Evolutionary conservation across 2,888 invertebrate species (phyloP).

Genomic region (Balanococcus diminutus): DNA sequence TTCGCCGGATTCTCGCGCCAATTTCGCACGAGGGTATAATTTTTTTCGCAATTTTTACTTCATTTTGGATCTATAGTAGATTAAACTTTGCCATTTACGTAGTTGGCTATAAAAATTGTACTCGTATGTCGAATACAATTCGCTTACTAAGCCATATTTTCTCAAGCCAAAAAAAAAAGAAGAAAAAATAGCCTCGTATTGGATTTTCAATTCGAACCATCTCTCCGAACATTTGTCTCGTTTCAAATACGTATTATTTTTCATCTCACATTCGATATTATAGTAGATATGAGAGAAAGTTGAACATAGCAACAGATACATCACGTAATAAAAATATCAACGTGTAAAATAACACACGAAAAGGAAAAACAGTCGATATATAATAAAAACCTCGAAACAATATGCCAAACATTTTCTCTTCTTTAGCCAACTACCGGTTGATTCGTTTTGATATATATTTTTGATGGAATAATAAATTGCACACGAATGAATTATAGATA

Average conservation of each 20-base stretch:
- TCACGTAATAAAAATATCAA: slow-evolving; percentile 12
- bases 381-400: slow-evolving; percentile 39
- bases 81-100: slow-evolving; percentile 21
- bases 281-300: neutral
- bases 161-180: neutral
- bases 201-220: neutral
- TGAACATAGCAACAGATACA: slow-evolving; percentile 41
- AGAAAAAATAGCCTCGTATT: no score
- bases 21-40: neutral
- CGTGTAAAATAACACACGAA: neutral
- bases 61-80: neutral
- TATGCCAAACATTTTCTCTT: slow-evolving; percentile 33
- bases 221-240: neutral
- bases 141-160: neutral
- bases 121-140: neutral
- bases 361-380: neutral
- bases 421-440: slow-evolving; percentile 44
- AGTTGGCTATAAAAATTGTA: neutral
- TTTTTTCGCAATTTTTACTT: slow-evolving; percentile 8
- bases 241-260: neutral
- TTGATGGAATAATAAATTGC: no score
- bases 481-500: no score
- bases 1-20: neutral
- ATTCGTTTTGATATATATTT: neutral
- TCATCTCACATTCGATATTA: neutral